Base-by-base conservation (phyloP, 2,797 vertebrate species). In the Lophotriccus pileatus region DNA sequence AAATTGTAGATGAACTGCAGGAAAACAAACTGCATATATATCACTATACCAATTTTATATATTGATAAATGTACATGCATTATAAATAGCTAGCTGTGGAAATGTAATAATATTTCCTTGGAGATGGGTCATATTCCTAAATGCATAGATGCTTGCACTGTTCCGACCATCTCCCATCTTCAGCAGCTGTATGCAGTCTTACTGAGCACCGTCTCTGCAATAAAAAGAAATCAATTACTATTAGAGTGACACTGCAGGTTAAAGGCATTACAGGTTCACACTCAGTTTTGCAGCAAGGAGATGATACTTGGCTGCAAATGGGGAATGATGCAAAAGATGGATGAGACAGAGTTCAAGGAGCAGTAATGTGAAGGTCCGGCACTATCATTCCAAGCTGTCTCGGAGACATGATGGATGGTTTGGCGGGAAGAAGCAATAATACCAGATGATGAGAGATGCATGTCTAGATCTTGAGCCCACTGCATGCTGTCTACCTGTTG, bases 281-380 rank as follows among this genome's bases (percentile, higher is more conserved):
- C 84, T 95, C 89, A 80, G 93, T 95, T 97, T 97, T 97, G 97
- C 95, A 96, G 95, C 91, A 80, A 59, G 87, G 89, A 94, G 93
- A 94, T 95, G 92, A 93, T 97, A 94, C 94, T 97, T 96, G 55
- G 49, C 93, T 91, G 91, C 92, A 96, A 97, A 97, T 97, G 94
- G 93, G 81, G 94, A 97, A 94, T 94, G 98, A 97, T 97, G 97
- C 90, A 97, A 95, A 98, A 98, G 98, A 98, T 97, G 90, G 96
- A 98, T 98, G 98, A 98, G 98, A 96, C 93, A 97, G 96, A 97
- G 98, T 98, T 98, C 98, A 98, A 97, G 96, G 98, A 98, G 97
- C 97, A 98, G 96, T 97, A 95, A 97, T 97, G 96, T 95, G 96
- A 98, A 96, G 97, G 98, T 98, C 97, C 89, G 43, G 88, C 53